Evolutionary conservation across 2,113 vertebrate species (phyloP).

Genomic region (Verasper variegatus): DNA sequence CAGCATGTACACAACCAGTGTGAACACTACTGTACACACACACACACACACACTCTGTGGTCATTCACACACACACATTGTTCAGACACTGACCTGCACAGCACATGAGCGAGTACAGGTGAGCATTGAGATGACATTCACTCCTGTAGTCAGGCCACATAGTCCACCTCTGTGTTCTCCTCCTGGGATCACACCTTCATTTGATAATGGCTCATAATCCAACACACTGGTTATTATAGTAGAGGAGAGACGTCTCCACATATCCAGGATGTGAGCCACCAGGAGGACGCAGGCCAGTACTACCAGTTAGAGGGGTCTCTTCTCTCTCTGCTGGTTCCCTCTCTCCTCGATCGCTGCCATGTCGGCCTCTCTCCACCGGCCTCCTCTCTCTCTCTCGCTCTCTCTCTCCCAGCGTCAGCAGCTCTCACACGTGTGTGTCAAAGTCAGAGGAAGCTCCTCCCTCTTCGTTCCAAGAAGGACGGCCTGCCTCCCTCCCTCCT

Average conservation of each 20-base stretch:
- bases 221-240: constrained; percentile 38
- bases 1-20: constrained; percentile 45
- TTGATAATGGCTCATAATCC: constrained; percentile 46
- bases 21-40: neutral
- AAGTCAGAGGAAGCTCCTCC: constrained; percentile 69
- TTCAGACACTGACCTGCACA: constrained; percentile 90
- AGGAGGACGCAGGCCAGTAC: constrained; percentile 1
- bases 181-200: constrained; percentile 15
- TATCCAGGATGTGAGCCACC: neutral
- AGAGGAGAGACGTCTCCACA: constrained; percentile 17
- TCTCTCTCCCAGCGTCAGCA: constrained; percentile 45
- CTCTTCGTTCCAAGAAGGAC: constrained; percentile 32
- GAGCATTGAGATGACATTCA: constrained; percentile 86
- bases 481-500: constrained; percentile 16
- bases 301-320: constrained; percentile 2
- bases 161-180: constrained; percentile 4
- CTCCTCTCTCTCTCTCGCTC: constrained; percentile 1
- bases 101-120: constrained; percentile 94
- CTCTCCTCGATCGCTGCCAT: constrained; percentile 61
- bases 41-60: neutral
- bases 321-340: neutral
- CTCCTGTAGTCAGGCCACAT: constrained; percentile 85
- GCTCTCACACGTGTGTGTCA: constrained; percentile 77
- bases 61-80: constrained; percentile 55
- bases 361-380: constrained; percentile 28